Conservation (phyloP, 2,888 invertebrate genomes). For the Apamea sordens region DNA sequence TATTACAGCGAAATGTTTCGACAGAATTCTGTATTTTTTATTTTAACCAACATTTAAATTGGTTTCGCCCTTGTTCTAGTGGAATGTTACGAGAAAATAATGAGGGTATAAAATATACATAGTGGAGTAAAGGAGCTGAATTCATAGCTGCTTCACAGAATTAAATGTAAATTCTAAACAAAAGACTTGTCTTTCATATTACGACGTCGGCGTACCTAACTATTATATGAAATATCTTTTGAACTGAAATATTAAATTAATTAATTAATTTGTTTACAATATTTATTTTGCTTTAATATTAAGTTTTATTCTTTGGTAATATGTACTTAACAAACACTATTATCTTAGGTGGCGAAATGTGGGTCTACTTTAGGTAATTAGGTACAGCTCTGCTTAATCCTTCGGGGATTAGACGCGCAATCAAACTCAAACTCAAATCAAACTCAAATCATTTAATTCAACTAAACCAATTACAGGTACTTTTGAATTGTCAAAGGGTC, state of each 20-base stretch:
- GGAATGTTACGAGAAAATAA: constrained; percentile 54
- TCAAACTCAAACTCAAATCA: too few relatives aligned
- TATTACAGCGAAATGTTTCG: constrained; percentile 50
- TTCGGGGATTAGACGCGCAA: background rate
- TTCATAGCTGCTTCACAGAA: constrained; percentile 25
- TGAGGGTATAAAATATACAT: constrained; percentile 49
- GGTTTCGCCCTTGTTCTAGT: constrained; percentile 50
- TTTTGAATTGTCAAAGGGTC: too few relatives aligned
- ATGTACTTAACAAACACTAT: too few relatives aligned
- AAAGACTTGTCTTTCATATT: constrained; percentile 33
- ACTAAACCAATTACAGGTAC: too few relatives aligned
- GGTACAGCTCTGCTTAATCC: background rate
- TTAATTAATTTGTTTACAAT: constrained; percentile 12
- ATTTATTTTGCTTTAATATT: background rate
- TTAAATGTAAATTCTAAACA: constrained; percentile 34
- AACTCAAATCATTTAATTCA: too few relatives aligned
- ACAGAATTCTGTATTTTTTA: constrained; percentile 37
- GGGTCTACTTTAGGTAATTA: background rate
- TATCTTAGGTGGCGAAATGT: too few relatives aligned
- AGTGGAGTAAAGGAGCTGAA: constrained; percentile 33
- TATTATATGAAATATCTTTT: background rate
- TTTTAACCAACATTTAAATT: constrained; percentile 54
- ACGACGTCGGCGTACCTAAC: background rate
- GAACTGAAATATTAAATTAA: constrained; percentile 11
- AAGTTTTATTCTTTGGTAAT: background rate